Evolutionary conservation across 2,888 invertebrate genomes (phyloP), one percentile per base, ranked within the genome.

Genomic region (Cephalotes varians): DNA sequence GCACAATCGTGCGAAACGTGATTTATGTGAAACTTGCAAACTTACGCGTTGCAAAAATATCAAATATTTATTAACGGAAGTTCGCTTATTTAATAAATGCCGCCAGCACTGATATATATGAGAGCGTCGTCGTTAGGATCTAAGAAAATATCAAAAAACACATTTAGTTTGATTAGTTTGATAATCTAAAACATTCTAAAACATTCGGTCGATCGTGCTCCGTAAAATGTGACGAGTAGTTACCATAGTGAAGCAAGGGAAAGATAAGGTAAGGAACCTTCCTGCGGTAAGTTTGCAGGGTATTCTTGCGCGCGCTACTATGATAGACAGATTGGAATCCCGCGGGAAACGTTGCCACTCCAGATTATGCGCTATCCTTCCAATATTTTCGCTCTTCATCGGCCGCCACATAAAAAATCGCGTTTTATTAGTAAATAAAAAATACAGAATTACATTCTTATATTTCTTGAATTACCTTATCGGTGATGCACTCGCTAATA

Each of bases 241-340:
- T 86, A 90, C 88, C 54, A 83, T 81, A 80, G 83, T 86, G 71
- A 85, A 90, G 58, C 79, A 89, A 47, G 73, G 72, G 18, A 86
- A 62, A 0, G 85, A 85, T 69, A 90, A 81, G 1, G 60, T 64
- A 18, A 81, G 82, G 60, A 89, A 88, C 65, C 85, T 86, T 44
- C 86, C 90, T n/a, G 86, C 87, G 2, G 88, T 89, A 37, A 90
- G 82, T 60, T 72, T 82, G n/a, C 83, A 82, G 44, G 77, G 62
- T 51, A 40, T 77, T 21, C 62, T 40, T 12, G 79, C 62, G 18
- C 82, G 73, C 40, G 87, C 56, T 62, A 86, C 83, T 54, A 87
- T 79, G n/a, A 90, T 76, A 56, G 86, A 47, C 31, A 54, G 80
- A 0, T 86, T 76, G 9, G 47, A 54, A 40, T 82, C 74, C 18